Evolutionary conservation across 2,888 invertebrate genomes (phyloP), one percentile per base, ranked within the genome.

Genomic region (Apamea crenata): DNA sequence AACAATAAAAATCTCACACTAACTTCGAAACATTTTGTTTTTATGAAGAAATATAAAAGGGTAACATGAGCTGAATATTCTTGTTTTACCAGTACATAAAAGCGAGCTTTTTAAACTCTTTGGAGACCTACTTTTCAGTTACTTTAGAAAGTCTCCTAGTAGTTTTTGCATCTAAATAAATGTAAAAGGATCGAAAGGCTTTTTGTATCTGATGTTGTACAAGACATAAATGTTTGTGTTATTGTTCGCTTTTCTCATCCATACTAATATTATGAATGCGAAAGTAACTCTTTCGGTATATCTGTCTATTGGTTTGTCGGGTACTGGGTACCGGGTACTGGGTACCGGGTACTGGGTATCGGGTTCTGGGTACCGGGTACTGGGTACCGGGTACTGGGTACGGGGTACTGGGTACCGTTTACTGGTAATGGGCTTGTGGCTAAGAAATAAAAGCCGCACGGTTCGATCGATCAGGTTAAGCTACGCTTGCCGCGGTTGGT

Each of bases 51-150:
- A 67, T 16, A 85, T 85, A 75, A 80, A 83, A 80, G 61, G 61
- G 47, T 47, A 36, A 44, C 29, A 50, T 67, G 16, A n/a, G 59
- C 86, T 59, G 47, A 65, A 63, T 68, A 65, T 59, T 74, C n/a
- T 71, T 65, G 50, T 61, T 77, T 73, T 53, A 56, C 29, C 1
- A 67, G 16, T n/a, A 81, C 6, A 56, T 66, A 77, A 81, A 71
- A 14, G 50, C 77, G 2, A 77, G 81, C 73, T 32, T 74, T 75
- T 70, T 70, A 25, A 66, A 66, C 63, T 59, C 79, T 68, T 71
- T 36, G 16, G 70, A 74, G 79, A 86, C 76, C 59, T 61, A 83
- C 61, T 86, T 74, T 73, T 86, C 74, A 83, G 75, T 83, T 72
- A 85, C 71, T 72, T 72, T 61, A 77, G 16, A 36, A 8, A 12